phyloP scores from a whole-genome alignment of 2,797 vertebrate genomes.

The Decapterus maruadsi region DNA sequence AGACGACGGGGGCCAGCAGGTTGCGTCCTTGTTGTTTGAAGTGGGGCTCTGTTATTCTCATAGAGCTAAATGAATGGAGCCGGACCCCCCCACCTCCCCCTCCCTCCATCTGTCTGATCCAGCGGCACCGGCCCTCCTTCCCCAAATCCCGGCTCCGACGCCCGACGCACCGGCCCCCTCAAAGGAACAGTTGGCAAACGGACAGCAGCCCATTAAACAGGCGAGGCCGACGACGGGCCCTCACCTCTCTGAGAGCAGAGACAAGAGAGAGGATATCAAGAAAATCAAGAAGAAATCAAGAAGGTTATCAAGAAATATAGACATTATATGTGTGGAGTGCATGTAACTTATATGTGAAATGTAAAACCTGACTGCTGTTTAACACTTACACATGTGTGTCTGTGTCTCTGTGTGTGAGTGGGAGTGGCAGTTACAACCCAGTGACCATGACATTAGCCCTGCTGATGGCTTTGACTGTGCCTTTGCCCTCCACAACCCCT shows the following conservation, averaged over 20 bases:
- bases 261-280: conserved; percentile 36
- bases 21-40: conserved; percentile 84
- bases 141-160: conserved; percentile 81
- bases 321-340: neutral
- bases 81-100: conserved; percentile 72
- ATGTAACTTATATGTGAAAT: neutral
- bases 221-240: conserved; percentile 49
- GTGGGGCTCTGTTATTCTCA: conserved; percentile 84
- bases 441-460: conserved; percentile 70
- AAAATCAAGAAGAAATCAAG: too few relatives aligned
- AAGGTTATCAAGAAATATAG: conserved; percentile 30
- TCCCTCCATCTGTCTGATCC: conserved; percentile 80
- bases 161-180: conserved; percentile 78
- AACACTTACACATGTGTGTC: neutral
- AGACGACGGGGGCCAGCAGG: conserved; percentile 77
- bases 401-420: neutral
- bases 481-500: conserved; percentile 44
- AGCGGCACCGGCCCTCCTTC: conserved; percentile 81
- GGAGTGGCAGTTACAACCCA: conserved; percentile 51
- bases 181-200: conserved; percentile 86
- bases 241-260: conserved; percentile 68
- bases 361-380: conserved; percentile 23
- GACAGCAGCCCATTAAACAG: conserved; percentile 76
- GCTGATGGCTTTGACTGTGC: conserved; percentile 64
- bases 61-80: conserved; percentile 82